These are phyloP conservation scores for Rhopalosiphum maidis DNA, from an alignment of 1,140 invertebrate species.

Conservation along the genomic window DNA sequence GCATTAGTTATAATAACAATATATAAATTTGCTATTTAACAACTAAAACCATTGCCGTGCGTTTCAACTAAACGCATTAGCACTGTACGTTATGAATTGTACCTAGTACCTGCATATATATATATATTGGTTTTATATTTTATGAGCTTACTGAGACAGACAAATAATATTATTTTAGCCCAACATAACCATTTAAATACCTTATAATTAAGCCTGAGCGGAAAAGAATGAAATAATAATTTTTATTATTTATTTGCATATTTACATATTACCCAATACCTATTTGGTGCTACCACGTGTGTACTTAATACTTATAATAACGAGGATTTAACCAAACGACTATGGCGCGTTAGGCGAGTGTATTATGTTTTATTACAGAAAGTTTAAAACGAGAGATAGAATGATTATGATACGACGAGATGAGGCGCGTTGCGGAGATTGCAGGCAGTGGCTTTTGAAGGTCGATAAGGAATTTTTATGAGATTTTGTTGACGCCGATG, in stretches of 20 bases:
- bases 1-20: background rate
- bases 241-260: background rate
- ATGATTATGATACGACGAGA: background rate
- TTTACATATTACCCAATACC: too few species aligned
- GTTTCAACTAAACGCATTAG: background rate
- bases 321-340: too few species aligned
- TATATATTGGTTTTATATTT: background rate
- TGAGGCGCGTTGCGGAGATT: background rate
- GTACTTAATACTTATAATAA: too few species aligned
- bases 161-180: background rate
- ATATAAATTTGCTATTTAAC: background rate
- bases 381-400: too few species aligned
- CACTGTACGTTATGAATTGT: background rate
- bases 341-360: too few species aligned
- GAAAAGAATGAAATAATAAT: background rate
- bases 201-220: background rate
- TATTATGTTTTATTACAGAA: too few species aligned
- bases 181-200: background rate
- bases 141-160: background rate
- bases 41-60: background rate
- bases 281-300: too few species aligned
- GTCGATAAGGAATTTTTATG: background rate
- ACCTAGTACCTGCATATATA: too few species aligned
- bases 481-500: background rate
- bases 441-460: background rate